Evolutionary conservation across 2,113 vertebrate species (phyloP), one percentile per base, ranked within the genome.

Genomic region (Oryzias melastigma): DNA sequence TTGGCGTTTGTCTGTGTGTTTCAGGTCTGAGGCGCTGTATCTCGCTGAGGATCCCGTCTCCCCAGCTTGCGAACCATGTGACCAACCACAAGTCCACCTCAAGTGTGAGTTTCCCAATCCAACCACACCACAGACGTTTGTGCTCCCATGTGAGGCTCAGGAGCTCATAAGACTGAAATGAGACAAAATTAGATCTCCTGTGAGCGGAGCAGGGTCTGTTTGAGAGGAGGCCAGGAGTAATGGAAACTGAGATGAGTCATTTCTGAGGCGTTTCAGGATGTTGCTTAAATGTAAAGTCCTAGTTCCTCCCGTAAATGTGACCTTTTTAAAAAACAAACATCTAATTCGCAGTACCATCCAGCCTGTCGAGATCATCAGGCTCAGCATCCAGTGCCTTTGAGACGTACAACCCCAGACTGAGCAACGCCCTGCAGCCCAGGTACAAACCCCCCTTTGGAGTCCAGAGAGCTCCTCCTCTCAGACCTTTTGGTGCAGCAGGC

Each of bases 341-440:
- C 13, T 53, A 3, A 68, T 47, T 35, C 76, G 59, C 49, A 59
- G 70, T 54, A 25, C 87, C 85, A 65, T 88, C 82, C 51, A 80
- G 67, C 67, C 74, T 80, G 60, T 89, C 86, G 12, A 82, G 83
- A 78, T 86, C 80, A 73, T 81, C 88, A 42, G 89, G 85, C 74
- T 86, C 86, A 71, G 86, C 75, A 65, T 85, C 85, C 80, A 90
- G 85, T 87, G 89, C 89, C 83, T 90, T 90, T 61, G 89, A 91
- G 85, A 89, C 84, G 0, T 88, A 90, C 61, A 85, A 83, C 68
- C 85, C 88, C 66, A 81, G 88, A 75, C 81, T 84, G 53, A 59
- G 85, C 84, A 81, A 85, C 55, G 82, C 91, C 42, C 77, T 91
- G 75, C 91, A 90, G 83, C 89, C 84, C 20, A 91, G 91, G 91